These are phyloP conservation scores for Palythoa grandiflora DNA, from an alignment of 92 coral and sea anemone genomes.

Conservation along the genomic window DNA sequence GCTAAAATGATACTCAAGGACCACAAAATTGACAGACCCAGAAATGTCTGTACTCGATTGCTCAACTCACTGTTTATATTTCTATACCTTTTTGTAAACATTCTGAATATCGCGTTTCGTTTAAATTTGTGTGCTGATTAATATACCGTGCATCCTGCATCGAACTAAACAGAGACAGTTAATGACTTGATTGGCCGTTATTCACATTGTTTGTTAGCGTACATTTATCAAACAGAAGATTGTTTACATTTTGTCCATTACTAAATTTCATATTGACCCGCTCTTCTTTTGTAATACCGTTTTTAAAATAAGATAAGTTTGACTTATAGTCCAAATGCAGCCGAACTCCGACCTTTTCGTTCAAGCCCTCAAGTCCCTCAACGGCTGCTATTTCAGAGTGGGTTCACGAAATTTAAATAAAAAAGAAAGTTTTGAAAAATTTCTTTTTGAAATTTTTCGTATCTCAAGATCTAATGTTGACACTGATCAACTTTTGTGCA, in stretches of 20 bases:
- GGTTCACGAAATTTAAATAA: background rate
- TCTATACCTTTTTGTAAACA: background rate
- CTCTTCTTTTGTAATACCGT: background rate
- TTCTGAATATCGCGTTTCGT: background rate
- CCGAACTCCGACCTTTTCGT: background rate
- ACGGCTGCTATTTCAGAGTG: background rate
- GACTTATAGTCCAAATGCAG: background rate
- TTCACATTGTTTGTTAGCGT: background rate
- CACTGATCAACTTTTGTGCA: background rate
- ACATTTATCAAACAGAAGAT: slow-evolving; percentile 20
- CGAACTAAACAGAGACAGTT: background rate
- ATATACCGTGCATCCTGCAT: background rate
- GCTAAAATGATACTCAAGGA: background rate
- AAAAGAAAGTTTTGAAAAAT: background rate
- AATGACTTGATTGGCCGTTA: slow-evolving; percentile 10
- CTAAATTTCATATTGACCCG: background rate
- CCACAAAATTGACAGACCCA: background rate
- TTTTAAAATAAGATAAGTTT: background rate
- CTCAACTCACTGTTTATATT: background rate
- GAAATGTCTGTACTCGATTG: background rate
- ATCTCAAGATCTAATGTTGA: background rate
- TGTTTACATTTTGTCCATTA: slow-evolving; percentile 17
- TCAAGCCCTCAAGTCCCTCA: background rate
- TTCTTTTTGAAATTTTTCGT: background rate
- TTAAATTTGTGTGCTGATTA: background rate